Base-by-base conservation (phyloP, 1,140 invertebrate species). In the Tachypleus tridentatus region DNA sequence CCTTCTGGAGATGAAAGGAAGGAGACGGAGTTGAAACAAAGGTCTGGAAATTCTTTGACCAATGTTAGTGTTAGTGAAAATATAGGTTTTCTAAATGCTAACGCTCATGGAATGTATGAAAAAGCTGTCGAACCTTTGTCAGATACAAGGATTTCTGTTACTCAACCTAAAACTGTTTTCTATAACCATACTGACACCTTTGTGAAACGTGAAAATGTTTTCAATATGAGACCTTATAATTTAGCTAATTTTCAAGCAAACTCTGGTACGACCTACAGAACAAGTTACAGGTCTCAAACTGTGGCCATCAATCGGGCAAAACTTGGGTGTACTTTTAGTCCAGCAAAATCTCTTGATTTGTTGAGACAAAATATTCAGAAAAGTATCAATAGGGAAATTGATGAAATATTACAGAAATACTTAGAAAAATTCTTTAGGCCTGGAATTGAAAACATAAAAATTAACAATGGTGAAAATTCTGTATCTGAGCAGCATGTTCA, bases 381-480 rank as follows among this genome's bases (percentile, higher is more conserved):
- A 67, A 81, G 81, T 62, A 86, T 89, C 49, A 89, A 88, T 71
- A 84, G 85, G 72, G 87, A 90, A 74, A 86, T 90, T 67, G 84
- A 88, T 77, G 80, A 70, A 52, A 63, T 73, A n/a, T 68, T 73
- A 49, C 70, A 73, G 63, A 72, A 70, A 60, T 73, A 73, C 62
- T 57, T 71, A 29, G 66, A 78, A 72, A 75, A 74, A 69, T 80
- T 74, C 67, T 88, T 91, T 76, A 83, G 85, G 69, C 86, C 86
- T 66, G 88, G 86, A 53, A 82, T 89, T n/a, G 82, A 84, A 64
- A 91, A 91, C 74, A 87, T 90, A 61, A 80, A 82, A 70, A 77
- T 80, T 64, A 90, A 90, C 77, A 80, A 87, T 70, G 87, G 87
- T 49, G 81, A 83, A 29, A 82, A 85, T 69, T 83, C 85, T 70